Evolutionary conservation across 1,140 invertebrate genomes (phyloP), one percentile per base, ranked within the genome.

Genomic region (Panonychus citri): DNA sequence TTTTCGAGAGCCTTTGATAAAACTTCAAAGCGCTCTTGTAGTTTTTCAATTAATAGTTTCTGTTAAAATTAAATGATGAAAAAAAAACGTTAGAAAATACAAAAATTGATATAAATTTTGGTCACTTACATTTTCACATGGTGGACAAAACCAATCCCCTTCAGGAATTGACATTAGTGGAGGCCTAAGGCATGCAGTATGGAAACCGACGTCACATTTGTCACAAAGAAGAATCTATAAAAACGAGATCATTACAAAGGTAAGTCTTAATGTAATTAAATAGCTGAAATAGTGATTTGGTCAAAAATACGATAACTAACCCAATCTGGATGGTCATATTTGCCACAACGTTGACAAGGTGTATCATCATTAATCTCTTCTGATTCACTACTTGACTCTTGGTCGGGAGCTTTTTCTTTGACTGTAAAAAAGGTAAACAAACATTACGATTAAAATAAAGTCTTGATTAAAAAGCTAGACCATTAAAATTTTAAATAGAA

Each of bases 131-230:
- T 91, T 90, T 68, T 90, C 81, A 72, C 91, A 97, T 0, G 85
- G 84, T 48, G 90, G 90, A 70, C 93, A 96, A 69, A 80, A 90
- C 93, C 91, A 96, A 66, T 94, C 84, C 24, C 90, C 90, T 66
- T 94, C 87, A 5, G 91, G 91, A 64, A 97, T 86, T 1, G 89
- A 74, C 69, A 93, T 80, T 8, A 96, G 72, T 19, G 88, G 78
- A 1, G 91, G 90, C 42, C 82, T 77, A 1, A 95, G 74, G 68
- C 91, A 97, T 5, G 82, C 84, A 50, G 85, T 87, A 72, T 97
- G 91, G 79, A 86, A 95, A 24, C 88, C 89, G 59, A 78, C 79
- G 69, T 97, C 87, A 71, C 91, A 96, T 48, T 77, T 77, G 71
- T 96, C 91, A 68, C 91, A 96, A 1, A 96, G 70, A 54, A 96